A percentile compares a stretch with the other conserved stretches of the same genome.
Evolutionary conservation across 1,140 invertebrate species (phyloP).

Genomic region (Anastrepha obliqua): DNA sequence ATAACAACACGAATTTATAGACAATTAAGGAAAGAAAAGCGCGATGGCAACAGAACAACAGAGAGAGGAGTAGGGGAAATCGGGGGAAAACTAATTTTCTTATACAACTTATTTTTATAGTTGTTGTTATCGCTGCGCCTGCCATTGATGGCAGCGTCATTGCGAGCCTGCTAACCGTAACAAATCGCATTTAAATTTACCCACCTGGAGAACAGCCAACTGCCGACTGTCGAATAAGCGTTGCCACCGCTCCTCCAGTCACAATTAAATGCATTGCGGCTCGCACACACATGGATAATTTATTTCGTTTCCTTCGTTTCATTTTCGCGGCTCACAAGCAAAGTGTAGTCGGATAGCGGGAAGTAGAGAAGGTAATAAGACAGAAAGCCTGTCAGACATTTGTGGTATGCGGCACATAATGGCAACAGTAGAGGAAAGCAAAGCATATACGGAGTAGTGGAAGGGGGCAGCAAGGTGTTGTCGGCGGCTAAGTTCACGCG

Average conservation of each 20-base stretch:
- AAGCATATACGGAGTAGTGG: too few species aligned
- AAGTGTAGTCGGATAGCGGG: neutral
- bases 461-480: conserved; percentile 25
- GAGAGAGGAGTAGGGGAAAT: too few species aligned
- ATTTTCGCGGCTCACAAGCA: neutral
- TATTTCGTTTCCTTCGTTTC: conserved; percentile 70
- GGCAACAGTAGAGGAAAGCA: neutral
- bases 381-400: neutral
- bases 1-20: conserved; percentile 45
- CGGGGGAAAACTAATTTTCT: conserved; percentile 48
- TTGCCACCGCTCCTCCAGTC: neutral
- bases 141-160: neutral
- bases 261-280: conserved; percentile 32
- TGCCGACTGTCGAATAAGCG: neutral
- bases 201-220: conserved; percentile 64
- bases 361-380: neutral
- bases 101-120: neutral
- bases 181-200: conserved; percentile 73
- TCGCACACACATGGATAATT: conserved; percentile 63
- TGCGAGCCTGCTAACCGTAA: conserved; percentile 66
- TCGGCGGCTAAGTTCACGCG: neutral
- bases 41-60: neutral
- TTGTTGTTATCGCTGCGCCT: neutral
- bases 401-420: neutral
- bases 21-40: conserved; percentile 43